phyloP scores from a whole-genome alignment of 2,888 invertebrate genomes.

The Habrosyne pyritoides region DNA sequence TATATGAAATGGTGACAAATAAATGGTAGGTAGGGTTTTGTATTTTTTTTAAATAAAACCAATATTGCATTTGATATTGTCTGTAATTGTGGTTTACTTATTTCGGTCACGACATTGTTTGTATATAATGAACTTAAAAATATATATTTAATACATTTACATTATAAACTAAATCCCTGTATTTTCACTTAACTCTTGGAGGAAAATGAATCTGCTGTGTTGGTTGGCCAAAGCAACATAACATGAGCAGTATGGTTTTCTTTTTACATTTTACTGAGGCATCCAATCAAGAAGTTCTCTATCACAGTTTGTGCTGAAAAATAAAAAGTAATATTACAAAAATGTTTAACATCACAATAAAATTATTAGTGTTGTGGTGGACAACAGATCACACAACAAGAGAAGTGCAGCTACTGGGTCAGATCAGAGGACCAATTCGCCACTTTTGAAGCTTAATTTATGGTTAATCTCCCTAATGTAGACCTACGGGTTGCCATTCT shows the following conservation, averaged over 20 bases:
- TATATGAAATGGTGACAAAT: slow-evolving; percentile 1
- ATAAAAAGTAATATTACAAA: slow-evolving; percentile 30
- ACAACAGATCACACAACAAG: too few relatives aligned
- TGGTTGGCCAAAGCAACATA: slow-evolving; percentile 69
- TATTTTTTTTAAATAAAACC: slow-evolving; percentile 29
- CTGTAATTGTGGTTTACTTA: slow-evolving; percentile 71
- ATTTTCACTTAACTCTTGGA: slow-evolving; percentile 76
- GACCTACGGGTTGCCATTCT: too few relatives aligned
- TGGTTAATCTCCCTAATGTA: too few relatives aligned
- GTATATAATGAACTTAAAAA: slow-evolving; percentile 78
- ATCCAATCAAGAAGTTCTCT: slow-evolving; percentile 88
- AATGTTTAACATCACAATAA: neutral
- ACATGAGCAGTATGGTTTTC: slow-evolving; percentile 51
- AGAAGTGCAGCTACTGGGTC: too few relatives aligned
- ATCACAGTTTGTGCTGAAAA: slow-evolving; percentile 89
- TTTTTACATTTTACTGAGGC: slow-evolving; percentile 79
- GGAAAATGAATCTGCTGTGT: slow-evolving; percentile 73
- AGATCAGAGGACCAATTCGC: too few relatives aligned
- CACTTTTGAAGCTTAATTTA: too few relatives aligned
- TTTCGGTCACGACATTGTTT: slow-evolving; percentile 64
- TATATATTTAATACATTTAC: slow-evolving; percentile 75
- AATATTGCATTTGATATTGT: slow-evolving; percentile 62
- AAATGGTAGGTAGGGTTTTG: neutral
- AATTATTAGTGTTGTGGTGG: too few relatives aligned
- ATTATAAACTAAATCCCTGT: slow-evolving; percentile 83